Conservation (phyloP, 1,140 invertebrate species). For the Sitobion miscanthi region DNA sequence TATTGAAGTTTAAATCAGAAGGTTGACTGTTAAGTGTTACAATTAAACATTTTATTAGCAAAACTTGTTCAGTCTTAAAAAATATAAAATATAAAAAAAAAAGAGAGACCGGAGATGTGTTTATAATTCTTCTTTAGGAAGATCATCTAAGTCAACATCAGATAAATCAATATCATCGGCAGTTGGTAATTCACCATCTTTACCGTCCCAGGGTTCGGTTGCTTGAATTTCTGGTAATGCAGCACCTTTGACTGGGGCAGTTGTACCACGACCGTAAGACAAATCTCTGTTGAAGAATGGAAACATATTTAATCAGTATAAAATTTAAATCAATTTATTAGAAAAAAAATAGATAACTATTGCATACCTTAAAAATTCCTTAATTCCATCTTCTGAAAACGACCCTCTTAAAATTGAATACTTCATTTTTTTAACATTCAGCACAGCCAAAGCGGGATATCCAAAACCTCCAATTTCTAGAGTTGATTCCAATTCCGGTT, state of each 20-base stretch:
- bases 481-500: constrained; percentile 83
- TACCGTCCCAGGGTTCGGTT: constrained; percentile 92
- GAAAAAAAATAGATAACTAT: background rate
- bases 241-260: constrained; percentile 85
- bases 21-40: constrained; percentile 11
- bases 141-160: constrained; percentile 84
- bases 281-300: constrained; percentile 74
- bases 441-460: constrained; percentile 92
- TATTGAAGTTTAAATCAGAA: constrained; percentile 5
- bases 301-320: background rate
- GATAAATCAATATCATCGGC: constrained; percentile 94
- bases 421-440: constrained; percentile 97
- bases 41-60: constrained; percentile 30
- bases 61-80: constrained; percentile 51
- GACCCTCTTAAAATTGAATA: constrained; percentile 92
- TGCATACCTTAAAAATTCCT: constrained; percentile 83
- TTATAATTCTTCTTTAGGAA: constrained; percentile 81
- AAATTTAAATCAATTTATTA: background rate
- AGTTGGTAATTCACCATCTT: constrained; percentile 87
- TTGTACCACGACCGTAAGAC: constrained; percentile 92
- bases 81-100: constrained; percentile 21
- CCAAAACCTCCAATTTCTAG: constrained; percentile 93
- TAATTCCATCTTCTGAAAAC: constrained; percentile 93
- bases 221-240: constrained; percentile 79
- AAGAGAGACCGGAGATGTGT: background rate